These are phyloP conservation scores for Cavia aperea DNA, from an alignment of 2,113 vertebrate genomes.

Conservation along the genomic window DNA sequence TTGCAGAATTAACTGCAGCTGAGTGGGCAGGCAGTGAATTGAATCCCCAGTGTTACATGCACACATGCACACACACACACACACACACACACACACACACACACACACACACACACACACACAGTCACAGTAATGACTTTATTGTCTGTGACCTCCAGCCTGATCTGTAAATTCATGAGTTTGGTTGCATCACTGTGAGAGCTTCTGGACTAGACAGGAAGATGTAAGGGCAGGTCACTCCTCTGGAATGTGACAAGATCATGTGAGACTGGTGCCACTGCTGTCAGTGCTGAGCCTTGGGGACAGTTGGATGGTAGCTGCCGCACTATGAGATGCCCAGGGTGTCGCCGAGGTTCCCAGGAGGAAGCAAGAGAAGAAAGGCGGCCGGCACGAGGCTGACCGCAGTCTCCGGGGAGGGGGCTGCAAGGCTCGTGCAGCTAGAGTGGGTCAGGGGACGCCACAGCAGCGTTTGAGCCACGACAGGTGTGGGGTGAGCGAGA, in stretches of 20 bases:
- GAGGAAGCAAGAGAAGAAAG: neutral
- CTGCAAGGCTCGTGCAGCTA: too few species aligned
- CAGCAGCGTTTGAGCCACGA: neutral
- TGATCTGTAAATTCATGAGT: too few species aligned
- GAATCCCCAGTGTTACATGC: neutral
- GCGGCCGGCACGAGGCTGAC: neutral
- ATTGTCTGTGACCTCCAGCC: neutral
- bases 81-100: too few species aligned
- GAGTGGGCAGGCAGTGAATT: neutral
- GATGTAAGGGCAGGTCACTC: neutral
- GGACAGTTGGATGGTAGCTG: rapidly evolving
- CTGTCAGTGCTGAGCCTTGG: too few species aligned
- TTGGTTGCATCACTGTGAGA: neutral
- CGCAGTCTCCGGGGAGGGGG: neutral
- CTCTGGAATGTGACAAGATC: rapidly evolving
- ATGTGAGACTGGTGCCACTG: neutral
- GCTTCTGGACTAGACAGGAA: neutral
- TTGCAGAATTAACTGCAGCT: neutral
- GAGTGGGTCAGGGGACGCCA: too few species aligned
- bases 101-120: neutral
- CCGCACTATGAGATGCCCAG: neutral
- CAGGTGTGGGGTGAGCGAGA: neutral
- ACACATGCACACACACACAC: too few species aligned
- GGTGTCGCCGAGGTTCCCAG: neutral
- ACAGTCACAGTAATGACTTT: neutral